Conservation (phyloP, 2,888 invertebrate species). For the Eilema sororculum region DNA sequence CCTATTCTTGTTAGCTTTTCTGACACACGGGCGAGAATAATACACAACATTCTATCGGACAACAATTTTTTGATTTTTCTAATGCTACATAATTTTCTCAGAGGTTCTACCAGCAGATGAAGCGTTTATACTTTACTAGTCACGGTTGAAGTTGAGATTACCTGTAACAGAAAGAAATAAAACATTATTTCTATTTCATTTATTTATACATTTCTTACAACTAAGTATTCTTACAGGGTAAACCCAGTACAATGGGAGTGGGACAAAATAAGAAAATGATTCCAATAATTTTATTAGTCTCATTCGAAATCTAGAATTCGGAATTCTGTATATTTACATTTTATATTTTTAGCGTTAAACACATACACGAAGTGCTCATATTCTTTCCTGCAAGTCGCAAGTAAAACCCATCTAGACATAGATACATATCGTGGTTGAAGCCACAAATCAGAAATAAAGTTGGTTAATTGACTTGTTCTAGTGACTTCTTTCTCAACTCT, state of each 20-base stretch:
- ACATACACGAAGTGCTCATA: neutral
- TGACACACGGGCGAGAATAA: conserved; percentile 18
- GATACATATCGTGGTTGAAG: neutral
- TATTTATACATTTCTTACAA: too few relatives aligned
- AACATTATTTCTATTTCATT: too few relatives aligned
- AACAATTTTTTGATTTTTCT: too few relatives aligned
- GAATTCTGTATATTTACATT: too few relatives aligned
- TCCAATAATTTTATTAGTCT: neutral
- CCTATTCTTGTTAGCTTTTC: conserved; percentile 16
- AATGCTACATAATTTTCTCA: too few relatives aligned
- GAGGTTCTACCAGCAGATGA: neutral
- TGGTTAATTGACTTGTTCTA: too few relatives aligned
- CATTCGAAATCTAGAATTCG: too few relatives aligned
- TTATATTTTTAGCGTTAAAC: neutral
- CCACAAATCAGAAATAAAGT: neutral
- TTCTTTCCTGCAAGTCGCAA: neutral
- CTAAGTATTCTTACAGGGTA: too few relatives aligned
- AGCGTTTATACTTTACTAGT: neutral
- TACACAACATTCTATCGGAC: neutral
- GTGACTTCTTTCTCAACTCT: too few relatives aligned
- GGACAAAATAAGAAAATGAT: too few relatives aligned
- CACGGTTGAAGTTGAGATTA: neutral
- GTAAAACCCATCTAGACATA: neutral
- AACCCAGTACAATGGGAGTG: too few relatives aligned
- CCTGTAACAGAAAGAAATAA: conserved; percentile 3